Percentiles rank a stretch among this genome's conserved stretches.
Evolutionary conservation across 2,113 vertebrate species (phyloP).

Genomic region (Numenius arquata): DNA sequence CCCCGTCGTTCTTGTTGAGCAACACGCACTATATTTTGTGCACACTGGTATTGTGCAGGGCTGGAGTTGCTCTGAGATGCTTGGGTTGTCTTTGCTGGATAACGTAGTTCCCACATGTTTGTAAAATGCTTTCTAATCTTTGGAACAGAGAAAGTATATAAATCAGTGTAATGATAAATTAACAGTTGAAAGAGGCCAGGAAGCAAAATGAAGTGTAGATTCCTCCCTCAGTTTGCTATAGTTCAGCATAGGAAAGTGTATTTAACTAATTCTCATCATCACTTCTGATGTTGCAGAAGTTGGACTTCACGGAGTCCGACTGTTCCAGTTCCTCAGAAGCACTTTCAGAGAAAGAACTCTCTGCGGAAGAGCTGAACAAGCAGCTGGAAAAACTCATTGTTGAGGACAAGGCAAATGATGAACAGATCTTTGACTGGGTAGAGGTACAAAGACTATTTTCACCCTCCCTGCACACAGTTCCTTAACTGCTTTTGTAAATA

Average conservation of each 20-base stretch:
- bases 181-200: not conserved
- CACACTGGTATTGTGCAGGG: not conserved
- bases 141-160: not conserved
- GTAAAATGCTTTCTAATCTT: not conserved
- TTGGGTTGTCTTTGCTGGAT: not conserved
- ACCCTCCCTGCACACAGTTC: not conserved
- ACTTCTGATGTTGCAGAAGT: slow-evolving; percentile 80
- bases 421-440: slow-evolving; percentile 98
- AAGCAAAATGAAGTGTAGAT: not conserved
- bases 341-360: slow-evolving; percentile 81
- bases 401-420: slow-evolving; percentile 92
- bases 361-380: slow-evolving; percentile 85
- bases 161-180: not conserved
- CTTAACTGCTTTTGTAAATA: not conserved
- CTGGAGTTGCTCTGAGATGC: not conserved
- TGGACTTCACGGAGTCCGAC: slow-evolving; percentile 88
- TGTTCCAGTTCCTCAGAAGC: slow-evolving; percentile 77
- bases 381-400: slow-evolving; percentile 91
- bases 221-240: not conserved
- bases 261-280: not conserved
- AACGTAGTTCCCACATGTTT: not conserved
- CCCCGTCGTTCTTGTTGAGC: not conserved
- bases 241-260: not conserved
- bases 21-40: not conserved
- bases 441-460: slow-evolving; percentile 80